phyloP scores from a whole-genome alignment of 2,797 vertebrate genomes.

The Thalassophryne amazonica region DNA sequence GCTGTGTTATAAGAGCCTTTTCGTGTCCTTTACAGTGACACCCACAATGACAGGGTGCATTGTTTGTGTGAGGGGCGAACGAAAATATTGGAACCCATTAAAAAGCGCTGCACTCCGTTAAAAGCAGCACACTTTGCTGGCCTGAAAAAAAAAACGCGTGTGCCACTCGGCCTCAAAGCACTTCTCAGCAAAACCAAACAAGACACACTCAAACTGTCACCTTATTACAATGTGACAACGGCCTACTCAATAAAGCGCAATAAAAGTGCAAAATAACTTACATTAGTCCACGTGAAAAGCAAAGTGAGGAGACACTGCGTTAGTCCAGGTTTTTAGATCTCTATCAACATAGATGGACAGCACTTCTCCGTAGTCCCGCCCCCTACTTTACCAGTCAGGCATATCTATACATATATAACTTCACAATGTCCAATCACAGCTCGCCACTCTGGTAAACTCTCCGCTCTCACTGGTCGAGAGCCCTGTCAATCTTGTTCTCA shows the following conservation, averaged over 20 bases:
- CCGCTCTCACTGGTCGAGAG: conserved; percentile 53
- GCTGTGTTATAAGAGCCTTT: not conserved
- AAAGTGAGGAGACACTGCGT: conserved; percentile 36
- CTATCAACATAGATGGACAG: conserved; percentile 68
- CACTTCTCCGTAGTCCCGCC: conserved; percentile 71
- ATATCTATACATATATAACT: conserved; percentile 71
- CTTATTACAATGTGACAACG: not conserved
- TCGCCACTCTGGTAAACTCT: not conserved
- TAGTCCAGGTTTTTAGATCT: conserved; percentile 62
- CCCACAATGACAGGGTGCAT: conserved; percentile 5
- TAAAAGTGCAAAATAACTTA: conserved; percentile 54
- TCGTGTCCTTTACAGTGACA: conserved; percentile 22
- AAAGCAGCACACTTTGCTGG: conserved; percentile 31
- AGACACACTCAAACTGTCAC: conserved; percentile 6
- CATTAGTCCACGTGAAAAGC: conserved; percentile 65
- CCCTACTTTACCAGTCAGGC: conserved; percentile 52
- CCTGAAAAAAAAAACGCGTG: conserved; percentile 22
- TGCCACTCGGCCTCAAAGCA: conserved; percentile 40
- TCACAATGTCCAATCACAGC: conserved; percentile 63
- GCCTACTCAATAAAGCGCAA: not conserved
- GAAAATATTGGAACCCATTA: conserved; percentile 39
- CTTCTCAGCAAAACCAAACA: conserved; percentile 34
- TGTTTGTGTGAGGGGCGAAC: conserved; percentile 42
- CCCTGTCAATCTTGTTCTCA: conserved; percentile 34
- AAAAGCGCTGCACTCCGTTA: conserved; percentile 21